A percentile compares a stretch with the other conserved stretches of the same genome.
phyloP scores from a whole-genome alignment of 2,888 invertebrate species.

The Lacanobia wlatinum region DNA sequence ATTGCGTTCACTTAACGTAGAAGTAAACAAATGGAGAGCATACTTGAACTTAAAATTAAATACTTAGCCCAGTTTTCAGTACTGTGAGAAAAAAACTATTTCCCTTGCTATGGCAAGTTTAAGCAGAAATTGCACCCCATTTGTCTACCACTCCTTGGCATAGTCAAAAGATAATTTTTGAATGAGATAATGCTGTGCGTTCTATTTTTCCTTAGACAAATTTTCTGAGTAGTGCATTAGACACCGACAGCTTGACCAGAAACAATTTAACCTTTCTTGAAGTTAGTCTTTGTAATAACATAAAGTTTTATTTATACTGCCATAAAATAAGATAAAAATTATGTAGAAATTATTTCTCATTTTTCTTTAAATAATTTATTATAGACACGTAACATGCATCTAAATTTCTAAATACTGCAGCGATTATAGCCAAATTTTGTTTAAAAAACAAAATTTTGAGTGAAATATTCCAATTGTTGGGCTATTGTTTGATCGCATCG shows the following conservation, averaged over 20 bases:
- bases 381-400: conserved; percentile 60
- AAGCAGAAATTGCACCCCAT: conserved; percentile 6
- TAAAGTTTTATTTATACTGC: background rate
- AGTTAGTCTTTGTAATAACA: conserved; percentile 1
- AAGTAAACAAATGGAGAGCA: conserved; percentile 17
- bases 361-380: conserved; percentile 10
- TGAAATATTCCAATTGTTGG: conserved; percentile 60
- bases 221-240: conserved; percentile 17
- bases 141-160: conserved; percentile 11
- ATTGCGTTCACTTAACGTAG: background rate
- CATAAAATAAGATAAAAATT: too few relatives aligned
- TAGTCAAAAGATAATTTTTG: background rate
- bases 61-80: background rate
- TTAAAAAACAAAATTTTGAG: conserved; percentile 38
- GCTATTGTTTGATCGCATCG: conserved; percentile 66
- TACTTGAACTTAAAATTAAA: background rate
- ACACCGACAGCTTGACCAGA: conserved; percentile 14
- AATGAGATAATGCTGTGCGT: conserved; percentile 8
- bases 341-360: background rate
- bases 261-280: background rate
- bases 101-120: background rate
- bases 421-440: conserved; percentile 51
- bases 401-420: conserved; percentile 58
- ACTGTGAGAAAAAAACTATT: background rate
- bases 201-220: conserved; percentile 4